Conservation (phyloP, 2,797 vertebrate species). For the Chaetodon trifasciatus region DNA sequence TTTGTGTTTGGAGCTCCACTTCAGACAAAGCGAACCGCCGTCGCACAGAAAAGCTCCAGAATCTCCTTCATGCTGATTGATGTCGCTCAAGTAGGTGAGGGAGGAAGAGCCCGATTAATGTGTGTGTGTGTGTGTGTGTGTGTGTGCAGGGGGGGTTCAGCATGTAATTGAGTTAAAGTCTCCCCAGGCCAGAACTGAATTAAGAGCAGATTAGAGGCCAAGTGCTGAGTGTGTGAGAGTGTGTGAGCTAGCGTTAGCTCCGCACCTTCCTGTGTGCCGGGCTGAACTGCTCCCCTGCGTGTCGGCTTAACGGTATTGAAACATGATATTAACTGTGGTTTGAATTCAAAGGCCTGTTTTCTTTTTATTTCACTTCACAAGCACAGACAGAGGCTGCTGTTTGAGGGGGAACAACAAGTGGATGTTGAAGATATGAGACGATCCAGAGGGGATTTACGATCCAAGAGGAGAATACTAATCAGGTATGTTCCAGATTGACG, state of each 20-base stretch:
- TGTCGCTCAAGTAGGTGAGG: slow-evolving; percentile 55
- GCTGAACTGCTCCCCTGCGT: slow-evolving; percentile 44
- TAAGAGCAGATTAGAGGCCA: slow-evolving; percentile 70
- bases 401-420: not conserved
- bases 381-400: not conserved
- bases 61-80: slow-evolving; percentile 64
- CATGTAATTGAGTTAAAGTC: slow-evolving; percentile 72
- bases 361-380: not conserved
- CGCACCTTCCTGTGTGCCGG: not conserved
- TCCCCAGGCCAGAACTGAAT: slow-evolving; percentile 65
- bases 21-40: slow-evolving; percentile 45
- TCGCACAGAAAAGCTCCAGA: slow-evolving; percentile 46
- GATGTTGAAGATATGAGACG: not conserved
- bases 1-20: slow-evolving; percentile 42
- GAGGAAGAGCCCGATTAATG: slow-evolving; percentile 68
- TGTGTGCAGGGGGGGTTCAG: slow-evolving; percentile 1
- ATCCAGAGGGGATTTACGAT: not conserved
- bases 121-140: slow-evolving; percentile 43
- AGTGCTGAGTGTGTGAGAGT: slow-evolving; percentile 56
- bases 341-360: slow-evolving; percentile 25
- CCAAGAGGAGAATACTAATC: not conserved
- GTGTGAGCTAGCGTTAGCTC: slow-evolving; percentile 8
- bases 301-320: slow-evolving; percentile 20
- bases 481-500: not conserved
- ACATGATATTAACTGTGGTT: slow-evolving; percentile 41